Percentiles rank a stretch among this genome's conserved stretches.
phyloP scores from a whole-genome alignment of 2,797 vertebrate species.

The Tapera naevia region DNA sequence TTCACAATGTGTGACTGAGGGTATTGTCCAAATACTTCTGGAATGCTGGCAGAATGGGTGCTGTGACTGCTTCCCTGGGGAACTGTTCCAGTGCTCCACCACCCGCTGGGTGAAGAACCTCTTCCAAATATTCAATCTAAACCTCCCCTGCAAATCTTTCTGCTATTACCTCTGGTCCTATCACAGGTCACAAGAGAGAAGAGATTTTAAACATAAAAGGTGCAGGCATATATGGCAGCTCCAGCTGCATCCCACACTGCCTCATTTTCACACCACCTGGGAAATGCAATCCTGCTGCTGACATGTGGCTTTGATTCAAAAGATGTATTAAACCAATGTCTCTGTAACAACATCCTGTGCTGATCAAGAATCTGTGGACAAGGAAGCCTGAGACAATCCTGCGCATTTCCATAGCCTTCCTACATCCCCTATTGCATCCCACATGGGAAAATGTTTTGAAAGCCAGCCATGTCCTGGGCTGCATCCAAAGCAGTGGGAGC shows the following conservation, averaged over 20 bases:
- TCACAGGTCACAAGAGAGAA: too few species aligned
- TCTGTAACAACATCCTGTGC: neutral
- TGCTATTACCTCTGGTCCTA: too few species aligned
- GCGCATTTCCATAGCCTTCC: neutral
- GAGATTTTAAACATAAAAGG: neutral
- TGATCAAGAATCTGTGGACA: neutral
- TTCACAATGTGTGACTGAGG: too few species aligned
- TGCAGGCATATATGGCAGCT: neutral
- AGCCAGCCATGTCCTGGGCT: too few species aligned
- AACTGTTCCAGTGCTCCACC: too few species aligned
- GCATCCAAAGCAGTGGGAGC: too few species aligned
- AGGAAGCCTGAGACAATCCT: neutral
- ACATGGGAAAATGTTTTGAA: neutral
- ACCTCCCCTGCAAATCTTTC: too few species aligned
- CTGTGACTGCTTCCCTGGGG: too few species aligned
- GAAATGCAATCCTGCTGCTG: neutral
- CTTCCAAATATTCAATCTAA: too few species aligned
- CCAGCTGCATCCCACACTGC: neutral
- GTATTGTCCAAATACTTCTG: too few species aligned
- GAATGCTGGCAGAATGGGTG: too few species aligned
- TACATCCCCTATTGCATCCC: neutral
- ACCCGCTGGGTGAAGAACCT: too few species aligned
- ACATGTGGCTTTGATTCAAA: neutral
- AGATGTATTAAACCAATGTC: neutral
- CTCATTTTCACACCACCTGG: rapidly evolving